Conservation (phyloP, 2,113 vertebrate species). For the Cebus imitator region DNA sequence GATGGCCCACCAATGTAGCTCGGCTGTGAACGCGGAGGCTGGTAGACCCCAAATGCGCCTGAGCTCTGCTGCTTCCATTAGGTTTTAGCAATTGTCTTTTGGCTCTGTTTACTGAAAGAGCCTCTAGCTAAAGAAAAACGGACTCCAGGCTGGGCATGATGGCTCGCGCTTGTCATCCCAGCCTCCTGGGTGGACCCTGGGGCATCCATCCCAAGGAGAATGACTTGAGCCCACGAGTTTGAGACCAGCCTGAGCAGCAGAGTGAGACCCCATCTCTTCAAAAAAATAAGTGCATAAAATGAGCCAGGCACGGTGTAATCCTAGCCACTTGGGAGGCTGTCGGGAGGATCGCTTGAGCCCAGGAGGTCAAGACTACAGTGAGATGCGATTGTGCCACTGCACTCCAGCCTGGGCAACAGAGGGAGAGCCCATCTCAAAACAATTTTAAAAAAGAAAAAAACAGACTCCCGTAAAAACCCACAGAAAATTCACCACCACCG, state of each 20-base stretch:
- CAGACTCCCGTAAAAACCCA: not conserved
- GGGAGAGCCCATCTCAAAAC: not conserved
- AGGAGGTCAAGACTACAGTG: not conserved
- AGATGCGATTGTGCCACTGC: not conserved
- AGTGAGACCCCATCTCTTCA: not conserved
- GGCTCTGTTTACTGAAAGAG: not conserved
- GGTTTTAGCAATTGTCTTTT: not conserved
- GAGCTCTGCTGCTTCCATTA: not conserved
- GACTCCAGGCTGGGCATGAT: not conserved
- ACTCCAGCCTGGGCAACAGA: not conserved
- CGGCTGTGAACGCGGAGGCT: not conserved
- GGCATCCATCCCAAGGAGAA: not conserved
- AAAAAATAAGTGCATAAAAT: not conserved
- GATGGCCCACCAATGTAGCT: not conserved
- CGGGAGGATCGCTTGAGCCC: not conserved
- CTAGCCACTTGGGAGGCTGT: not conserved
- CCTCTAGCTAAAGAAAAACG: not conserved
- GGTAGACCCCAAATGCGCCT: rapidly evolving
- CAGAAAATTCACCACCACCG: not conserved
- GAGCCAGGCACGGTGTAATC: not conserved
- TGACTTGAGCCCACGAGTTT: not conserved
- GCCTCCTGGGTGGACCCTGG: no score
- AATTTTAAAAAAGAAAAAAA: not conserved
- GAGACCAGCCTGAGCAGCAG: not conserved
- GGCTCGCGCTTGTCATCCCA: not conserved